phyloP scores from a whole-genome alignment of 2,113 vertebrate genomes.

The Bufo gargarizans region DNA sequence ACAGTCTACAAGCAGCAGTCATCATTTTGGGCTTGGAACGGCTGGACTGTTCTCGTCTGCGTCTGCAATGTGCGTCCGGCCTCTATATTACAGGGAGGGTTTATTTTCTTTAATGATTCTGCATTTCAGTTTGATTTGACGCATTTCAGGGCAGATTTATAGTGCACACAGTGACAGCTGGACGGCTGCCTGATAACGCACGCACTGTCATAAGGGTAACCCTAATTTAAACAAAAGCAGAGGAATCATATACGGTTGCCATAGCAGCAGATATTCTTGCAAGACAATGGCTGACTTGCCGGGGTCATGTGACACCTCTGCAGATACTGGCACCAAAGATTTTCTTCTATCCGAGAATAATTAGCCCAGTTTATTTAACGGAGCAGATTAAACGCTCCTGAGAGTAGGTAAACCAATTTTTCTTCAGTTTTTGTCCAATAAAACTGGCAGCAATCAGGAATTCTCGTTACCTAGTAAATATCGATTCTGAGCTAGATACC shows the following conservation, averaged over 20 bases:
- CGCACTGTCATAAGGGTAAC: slow-evolving; percentile 9
- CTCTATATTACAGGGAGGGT: neutral
- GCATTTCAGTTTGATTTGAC: neutral
- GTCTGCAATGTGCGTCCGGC: too few species aligned
- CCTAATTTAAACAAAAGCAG: slow-evolving; percentile 11
- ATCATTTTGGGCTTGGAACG: too few species aligned
- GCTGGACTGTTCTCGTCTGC: too few species aligned
- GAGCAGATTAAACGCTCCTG: neutral
- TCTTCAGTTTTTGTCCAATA: too few species aligned
- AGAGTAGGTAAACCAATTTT: neutral
- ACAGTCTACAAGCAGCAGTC: too few species aligned
- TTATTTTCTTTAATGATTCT: neutral
- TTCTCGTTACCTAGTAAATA: neutral
- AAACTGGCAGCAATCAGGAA: neutral
- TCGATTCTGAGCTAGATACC: neutral
- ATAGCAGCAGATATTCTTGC: slow-evolving; percentile 14
- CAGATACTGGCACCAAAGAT: slow-evolving; percentile 6
- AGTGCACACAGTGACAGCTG: neutral
- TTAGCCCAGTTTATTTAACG: neutral
- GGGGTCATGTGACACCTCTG: slow-evolving; percentile 13
- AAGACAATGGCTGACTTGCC: slow-evolving; percentile 9
- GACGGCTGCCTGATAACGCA: neutral
- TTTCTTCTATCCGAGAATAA: neutral
- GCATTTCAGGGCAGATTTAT: neutral
- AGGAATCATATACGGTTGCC: slow-evolving; percentile 20